phyloP scores from a whole-genome alignment of 2,888 invertebrate genomes.

The Alentia gelatinosa region DNA sequence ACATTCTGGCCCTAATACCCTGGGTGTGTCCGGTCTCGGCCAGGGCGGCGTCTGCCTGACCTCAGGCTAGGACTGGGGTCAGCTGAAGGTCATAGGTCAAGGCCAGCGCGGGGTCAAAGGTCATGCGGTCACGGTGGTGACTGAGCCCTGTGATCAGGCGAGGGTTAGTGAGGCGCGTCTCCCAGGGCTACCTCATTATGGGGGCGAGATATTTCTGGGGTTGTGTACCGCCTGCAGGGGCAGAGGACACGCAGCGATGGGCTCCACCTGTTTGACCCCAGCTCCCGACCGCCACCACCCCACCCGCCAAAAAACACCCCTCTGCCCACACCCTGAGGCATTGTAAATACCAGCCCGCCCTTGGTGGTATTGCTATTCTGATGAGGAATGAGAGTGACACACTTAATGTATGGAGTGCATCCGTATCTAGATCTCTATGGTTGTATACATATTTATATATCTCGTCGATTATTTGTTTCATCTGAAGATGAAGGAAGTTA shows the following conservation, averaged over 20 bases:
- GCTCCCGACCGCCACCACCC: no score
- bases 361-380: no score
- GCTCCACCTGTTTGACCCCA: neutral
- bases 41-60: neutral
- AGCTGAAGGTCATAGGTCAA: neutral
- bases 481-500: no score
- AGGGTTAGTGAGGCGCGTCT: neutral
- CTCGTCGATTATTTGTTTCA: no score
- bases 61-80: neutral
- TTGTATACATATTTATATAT: no score
- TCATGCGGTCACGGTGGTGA: neutral
- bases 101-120: neutral
- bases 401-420: no score
- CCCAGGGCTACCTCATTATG: neutral
- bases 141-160: neutral
- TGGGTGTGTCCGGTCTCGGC: neutral
- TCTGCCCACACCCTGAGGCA: no score
- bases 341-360: no score
- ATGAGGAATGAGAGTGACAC: no score
- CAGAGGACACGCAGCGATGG: neutral
- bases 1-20: neutral
- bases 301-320: no score
- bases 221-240: neutral
- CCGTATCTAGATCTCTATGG: no score
- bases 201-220: neutral